phyloP scores from a whole-genome alignment of 2,797 vertebrate species.

The Scarus forsteni region DNA sequence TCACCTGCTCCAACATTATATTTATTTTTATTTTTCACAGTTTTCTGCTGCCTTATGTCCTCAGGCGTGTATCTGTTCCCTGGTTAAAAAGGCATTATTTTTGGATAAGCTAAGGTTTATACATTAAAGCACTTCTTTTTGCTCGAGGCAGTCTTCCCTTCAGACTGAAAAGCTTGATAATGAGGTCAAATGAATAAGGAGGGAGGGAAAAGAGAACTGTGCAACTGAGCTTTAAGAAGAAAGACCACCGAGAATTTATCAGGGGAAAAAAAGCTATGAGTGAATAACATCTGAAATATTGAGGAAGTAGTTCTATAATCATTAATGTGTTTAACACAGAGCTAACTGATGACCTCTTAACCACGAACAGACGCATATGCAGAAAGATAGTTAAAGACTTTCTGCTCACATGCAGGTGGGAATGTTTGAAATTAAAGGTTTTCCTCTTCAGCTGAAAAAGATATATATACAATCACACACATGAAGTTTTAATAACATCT shows the following conservation, averaged over 20 bases:
- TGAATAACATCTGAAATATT: no score
- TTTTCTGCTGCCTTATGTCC: constrained; percentile 20
- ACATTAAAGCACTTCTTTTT: constrained; percentile 31
- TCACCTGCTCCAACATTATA: not conserved
- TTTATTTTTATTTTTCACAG: constrained; percentile 1
- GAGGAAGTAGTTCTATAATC: no score
- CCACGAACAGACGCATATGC: no score
- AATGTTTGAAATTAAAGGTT: no score
- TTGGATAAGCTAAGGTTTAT: constrained; percentile 21
- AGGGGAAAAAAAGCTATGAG: not conserved
- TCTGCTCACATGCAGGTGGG: no score
- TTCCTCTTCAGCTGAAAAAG: no score
- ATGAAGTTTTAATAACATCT: no score
- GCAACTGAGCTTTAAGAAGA: constrained; percentile 27
- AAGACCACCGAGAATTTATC: constrained; percentile 5
- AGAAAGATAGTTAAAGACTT: no score
- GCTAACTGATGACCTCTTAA: no score
- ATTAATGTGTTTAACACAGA: no score
- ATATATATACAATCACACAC: no score
- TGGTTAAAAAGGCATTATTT: constrained; percentile 14
- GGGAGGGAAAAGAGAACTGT: constrained; percentile 20
- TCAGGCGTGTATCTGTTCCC: constrained; percentile 30
- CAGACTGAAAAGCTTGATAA: constrained; percentile 49
- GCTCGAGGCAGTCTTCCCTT: constrained; percentile 38
- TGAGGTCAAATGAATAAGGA: constrained; percentile 43